A percentile compares a stretch with the other conserved stretches of the same genome.
phyloP scores from a whole-genome alignment of 2,113 vertebrate genomes.

The Pseudonaja textilis region DNA sequence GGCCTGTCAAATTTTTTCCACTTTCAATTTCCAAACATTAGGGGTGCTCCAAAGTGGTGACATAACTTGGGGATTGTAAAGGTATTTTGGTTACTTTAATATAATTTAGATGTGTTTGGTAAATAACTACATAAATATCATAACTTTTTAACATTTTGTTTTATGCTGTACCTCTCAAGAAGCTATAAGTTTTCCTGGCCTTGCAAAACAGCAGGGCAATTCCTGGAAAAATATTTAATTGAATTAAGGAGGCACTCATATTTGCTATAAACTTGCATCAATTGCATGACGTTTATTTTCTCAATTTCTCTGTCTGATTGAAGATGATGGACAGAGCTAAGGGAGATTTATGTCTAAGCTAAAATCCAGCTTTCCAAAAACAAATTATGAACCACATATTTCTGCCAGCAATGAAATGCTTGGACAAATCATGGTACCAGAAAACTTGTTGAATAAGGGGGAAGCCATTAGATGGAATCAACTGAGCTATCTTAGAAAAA shows the following conservation, averaged over 20 bases:
- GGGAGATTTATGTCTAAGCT: background rate
- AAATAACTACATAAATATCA: no score
- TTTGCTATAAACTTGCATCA: background rate
- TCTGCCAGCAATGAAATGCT: background rate
- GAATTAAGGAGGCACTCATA: background rate
- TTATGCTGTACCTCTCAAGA: background rate
- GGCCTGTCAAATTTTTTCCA: no score
- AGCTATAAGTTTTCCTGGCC: background rate
- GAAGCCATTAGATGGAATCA: background rate
- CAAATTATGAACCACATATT: background rate
- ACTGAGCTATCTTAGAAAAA: background rate
- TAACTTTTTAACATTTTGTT: no score
- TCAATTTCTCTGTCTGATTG: background rate
- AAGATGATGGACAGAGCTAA: background rate
- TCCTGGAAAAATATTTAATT: background rate
- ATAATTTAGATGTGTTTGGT: no score
- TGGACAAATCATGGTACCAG: background rate
- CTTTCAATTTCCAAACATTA: no score
- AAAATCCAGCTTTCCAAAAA: background rate
- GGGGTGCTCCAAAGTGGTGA: no score
- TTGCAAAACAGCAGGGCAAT: background rate
- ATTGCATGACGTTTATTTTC: background rate
- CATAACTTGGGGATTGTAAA: no score
- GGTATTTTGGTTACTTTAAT: no score
- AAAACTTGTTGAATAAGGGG: background rate